These are phyloP conservation scores for Perognathus longimembris DNA, from an alignment of 2,113 vertebrate species.

Conservation along the genomic window DNA sequence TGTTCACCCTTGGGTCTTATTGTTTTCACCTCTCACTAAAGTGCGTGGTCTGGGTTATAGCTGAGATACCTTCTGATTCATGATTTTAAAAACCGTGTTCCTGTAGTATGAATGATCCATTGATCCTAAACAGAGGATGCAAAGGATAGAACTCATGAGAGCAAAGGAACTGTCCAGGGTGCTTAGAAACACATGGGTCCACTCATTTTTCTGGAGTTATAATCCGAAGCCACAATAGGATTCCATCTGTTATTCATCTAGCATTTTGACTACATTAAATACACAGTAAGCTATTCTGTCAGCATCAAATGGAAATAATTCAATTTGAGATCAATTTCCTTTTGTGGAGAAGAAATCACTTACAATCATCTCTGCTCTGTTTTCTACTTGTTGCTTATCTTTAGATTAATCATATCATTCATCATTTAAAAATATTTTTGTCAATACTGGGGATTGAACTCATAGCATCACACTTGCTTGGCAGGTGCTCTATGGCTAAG, in stretches of 20 bases:
- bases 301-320: slow-evolving; percentile 32
- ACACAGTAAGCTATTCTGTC: background rate
- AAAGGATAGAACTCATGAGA: background rate
- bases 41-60: background rate
- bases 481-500: too few relatives aligned
- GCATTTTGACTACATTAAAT: background rate
- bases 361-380: slow-evolving; percentile 38
- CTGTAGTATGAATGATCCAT: background rate
- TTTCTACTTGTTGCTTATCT: background rate
- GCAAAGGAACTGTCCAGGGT: slow-evolving; percentile 83
- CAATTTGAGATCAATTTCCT: slow-evolving; percentile 20
- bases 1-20: background rate
- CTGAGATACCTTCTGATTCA: background rate
- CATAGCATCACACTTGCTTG: too few relatives aligned
- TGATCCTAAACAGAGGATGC: slow-evolving; percentile 30
- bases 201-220: slow-evolving; percentile 9
- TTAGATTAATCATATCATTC: background rate
- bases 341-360: slow-evolving; percentile 26
- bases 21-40: background rate
- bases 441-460: too few relatives aligned
- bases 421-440: too few relatives aligned
- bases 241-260: background rate
- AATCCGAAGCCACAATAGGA: background rate
- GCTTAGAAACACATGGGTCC: slow-evolving; percentile 58
- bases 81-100: background rate